Evolutionary conservation across 2,888 invertebrate species (phyloP).

Genomic region (Drosophila eohydei): DNA sequence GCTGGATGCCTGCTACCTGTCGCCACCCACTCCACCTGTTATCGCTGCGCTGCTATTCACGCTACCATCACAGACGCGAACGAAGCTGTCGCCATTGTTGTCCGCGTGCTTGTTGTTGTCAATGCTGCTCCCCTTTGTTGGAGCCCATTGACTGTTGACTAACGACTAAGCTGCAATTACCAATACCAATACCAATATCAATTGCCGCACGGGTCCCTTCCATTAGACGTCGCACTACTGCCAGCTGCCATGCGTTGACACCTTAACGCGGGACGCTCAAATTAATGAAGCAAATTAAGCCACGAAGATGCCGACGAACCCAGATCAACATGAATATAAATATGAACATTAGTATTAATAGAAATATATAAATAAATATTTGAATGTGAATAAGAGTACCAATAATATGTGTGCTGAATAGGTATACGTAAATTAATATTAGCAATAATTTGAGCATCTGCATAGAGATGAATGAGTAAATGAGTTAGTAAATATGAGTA

Average conservation of each 20-base stretch:
- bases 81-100: slow-evolving; percentile 2
- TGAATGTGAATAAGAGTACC: neutral
- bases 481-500: neutral
- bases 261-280: neutral
- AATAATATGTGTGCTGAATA: neutral
- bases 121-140: slow-evolving; percentile 1
- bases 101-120: neutral
- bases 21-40: neutral
- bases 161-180: slow-evolving; percentile 37
- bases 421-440: neutral
- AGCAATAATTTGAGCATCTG: neutral
- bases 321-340: neutral
- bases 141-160: slow-evolving; percentile 4
- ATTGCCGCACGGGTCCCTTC: neutral
- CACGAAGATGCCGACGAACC: neutral
- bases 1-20: neutral
- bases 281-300: neutral
- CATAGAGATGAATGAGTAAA: neutral
- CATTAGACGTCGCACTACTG: neutral
- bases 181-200: slow-evolving; percentile 27
- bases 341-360: neutral
- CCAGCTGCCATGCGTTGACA: neutral
- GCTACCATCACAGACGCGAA: neutral
- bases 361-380: neutral
- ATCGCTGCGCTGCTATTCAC: slow-evolving; percentile 1